Base-by-base conservation (phyloP, 2,888 invertebrate genomes). In the Orthosia incerta region DNA sequence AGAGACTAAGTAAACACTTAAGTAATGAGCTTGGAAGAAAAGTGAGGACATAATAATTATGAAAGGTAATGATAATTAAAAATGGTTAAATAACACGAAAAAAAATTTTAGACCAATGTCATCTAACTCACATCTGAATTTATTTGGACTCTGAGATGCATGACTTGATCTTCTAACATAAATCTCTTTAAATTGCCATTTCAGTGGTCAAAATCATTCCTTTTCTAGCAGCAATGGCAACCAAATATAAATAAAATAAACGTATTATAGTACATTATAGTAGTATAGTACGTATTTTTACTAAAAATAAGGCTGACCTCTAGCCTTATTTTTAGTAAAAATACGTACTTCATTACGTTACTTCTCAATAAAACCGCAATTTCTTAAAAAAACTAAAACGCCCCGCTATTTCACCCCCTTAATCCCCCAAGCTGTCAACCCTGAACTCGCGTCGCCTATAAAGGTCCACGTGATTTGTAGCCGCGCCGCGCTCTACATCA, bases 381-480 rank as follows among this genome's bases (percentile, higher is more conserved):
- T 16, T 57, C 45, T 3, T 48, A 62, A 63, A 45, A 73, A 72
- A 74, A 65, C 39, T 11, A 51, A 63, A 63, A 51, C 31, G 7
- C 15, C 15, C 20, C 18, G n/a, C 16, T 46, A 1, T 48, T 59
- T 23, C 15, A 50, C 56, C 77, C 82, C 23, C 12, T n/a, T 55
- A 50, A 26, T 51, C 51, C 72, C 68, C 55, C 39, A 45, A 67
- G 13, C 63, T 57, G 76, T 74, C 85, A 86, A 46, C 87, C 78
- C 81, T 84, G 68, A 56, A 71, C 82, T 80, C 74, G 79, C 81
- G 76, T 73, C 80, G 87, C 78, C 84, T 86, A 85, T 89, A 90
- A 90, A 88, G 87, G 86, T 86, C 78, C 82, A 62, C 79, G 88
- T 91, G 90, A 91, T 91, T 91, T 90, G 90, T 91, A 81, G 86